phyloP scores from a whole-genome alignment of 2,888 invertebrate genomes.

The Spodoptera picta region DNA sequence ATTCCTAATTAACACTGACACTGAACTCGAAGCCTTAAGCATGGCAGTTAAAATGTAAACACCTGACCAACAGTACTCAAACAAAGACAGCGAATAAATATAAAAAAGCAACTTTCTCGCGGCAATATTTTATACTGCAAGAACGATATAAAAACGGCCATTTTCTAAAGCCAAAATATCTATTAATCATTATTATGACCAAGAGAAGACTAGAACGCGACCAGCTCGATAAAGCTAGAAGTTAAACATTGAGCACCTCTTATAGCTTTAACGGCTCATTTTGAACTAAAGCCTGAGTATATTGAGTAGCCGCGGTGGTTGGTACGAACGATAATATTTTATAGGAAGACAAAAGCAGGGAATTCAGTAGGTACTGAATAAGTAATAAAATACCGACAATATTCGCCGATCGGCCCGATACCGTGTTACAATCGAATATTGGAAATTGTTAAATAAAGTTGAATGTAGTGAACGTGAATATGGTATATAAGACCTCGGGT shows the following conservation, averaged over 20 bases:
- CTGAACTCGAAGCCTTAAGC: too few relatives aligned
- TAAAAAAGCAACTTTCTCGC: conserved; percentile 17
- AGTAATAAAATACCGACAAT: conserved; percentile 57
- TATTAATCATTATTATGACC: conserved; percentile 40
- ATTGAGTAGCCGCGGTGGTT: conserved; percentile 8
- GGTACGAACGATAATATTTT: conserved; percentile 60
- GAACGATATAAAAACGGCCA: conserved; percentile 19
- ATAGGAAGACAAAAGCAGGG: conserved; percentile 60
- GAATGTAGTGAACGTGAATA: conserved; percentile 38
- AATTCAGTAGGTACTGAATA: conserved; percentile 50
- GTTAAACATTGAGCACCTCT: conserved; percentile 58
- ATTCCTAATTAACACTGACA: too few relatives aligned
- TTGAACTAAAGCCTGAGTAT: conserved; percentile 61
- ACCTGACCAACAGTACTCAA: too few relatives aligned
- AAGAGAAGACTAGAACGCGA: conserved; percentile 19
- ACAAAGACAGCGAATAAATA: not conserved
- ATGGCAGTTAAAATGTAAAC: too few relatives aligned
- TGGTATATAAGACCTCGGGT: conserved; percentile 18
- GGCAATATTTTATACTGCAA: conserved; percentile 10
- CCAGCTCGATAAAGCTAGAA: conserved; percentile 35
- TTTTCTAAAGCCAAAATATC: conserved; percentile 21
- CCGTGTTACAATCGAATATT: conserved; percentile 44
- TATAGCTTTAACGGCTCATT: conserved; percentile 71
- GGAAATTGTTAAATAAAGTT: conserved; percentile 46
- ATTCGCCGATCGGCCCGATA: conserved; percentile 41